These are phyloP conservation scores for Pseudomyrmex flavicornis DNA, from an alignment of 1,140 invertebrate genomes.

Conservation along the genomic window DNA sequence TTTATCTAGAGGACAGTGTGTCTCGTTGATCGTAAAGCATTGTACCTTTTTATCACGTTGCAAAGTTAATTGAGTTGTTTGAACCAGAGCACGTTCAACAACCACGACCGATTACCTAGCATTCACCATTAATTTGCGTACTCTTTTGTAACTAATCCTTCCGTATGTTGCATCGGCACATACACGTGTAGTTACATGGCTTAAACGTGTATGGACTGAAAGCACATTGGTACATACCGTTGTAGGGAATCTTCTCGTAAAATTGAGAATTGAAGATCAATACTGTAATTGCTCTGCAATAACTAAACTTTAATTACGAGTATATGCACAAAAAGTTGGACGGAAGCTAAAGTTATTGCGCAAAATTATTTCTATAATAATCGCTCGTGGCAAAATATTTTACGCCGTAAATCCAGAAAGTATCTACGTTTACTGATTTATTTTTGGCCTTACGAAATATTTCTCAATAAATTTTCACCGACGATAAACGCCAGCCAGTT, in stretches of 20 bases:
- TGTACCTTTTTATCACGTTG: slow-evolving; percentile 23
- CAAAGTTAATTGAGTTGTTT: slow-evolving; percentile 53
- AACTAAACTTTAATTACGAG: slow-evolving; percentile 28
- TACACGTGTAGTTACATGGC: not conserved
- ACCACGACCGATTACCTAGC: not conserved
- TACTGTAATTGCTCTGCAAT: slow-evolving; percentile 7
- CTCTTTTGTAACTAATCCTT: slow-evolving; percentile 36
- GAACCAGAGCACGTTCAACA: not conserved
- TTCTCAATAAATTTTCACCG: slow-evolving; percentile 49
- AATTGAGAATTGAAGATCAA: slow-evolving; percentile 17
- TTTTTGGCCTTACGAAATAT: slow-evolving; percentile 28
- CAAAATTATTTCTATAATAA: slow-evolving; percentile 36
- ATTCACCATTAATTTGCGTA: slow-evolving; percentile 29
- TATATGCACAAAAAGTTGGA: not conserved
- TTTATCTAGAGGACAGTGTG: not conserved
- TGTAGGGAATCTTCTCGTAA: not conserved
- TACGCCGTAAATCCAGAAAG: slow-evolving; percentile 5
- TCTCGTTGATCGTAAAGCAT: slow-evolving; percentile 7
- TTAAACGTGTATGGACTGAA: slow-evolving; percentile 3
- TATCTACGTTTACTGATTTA: slow-evolving; percentile 22
- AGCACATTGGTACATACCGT: not conserved
- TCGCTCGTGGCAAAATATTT: slow-evolving; percentile 10
- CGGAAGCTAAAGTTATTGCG: not conserved
- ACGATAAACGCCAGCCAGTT: slow-evolving; percentile 39
- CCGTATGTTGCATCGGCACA: not conserved